Evolutionary conservation across 2,797 vertebrate genomes (phyloP).

Genomic region (Micromesistius poutassou): DNA sequence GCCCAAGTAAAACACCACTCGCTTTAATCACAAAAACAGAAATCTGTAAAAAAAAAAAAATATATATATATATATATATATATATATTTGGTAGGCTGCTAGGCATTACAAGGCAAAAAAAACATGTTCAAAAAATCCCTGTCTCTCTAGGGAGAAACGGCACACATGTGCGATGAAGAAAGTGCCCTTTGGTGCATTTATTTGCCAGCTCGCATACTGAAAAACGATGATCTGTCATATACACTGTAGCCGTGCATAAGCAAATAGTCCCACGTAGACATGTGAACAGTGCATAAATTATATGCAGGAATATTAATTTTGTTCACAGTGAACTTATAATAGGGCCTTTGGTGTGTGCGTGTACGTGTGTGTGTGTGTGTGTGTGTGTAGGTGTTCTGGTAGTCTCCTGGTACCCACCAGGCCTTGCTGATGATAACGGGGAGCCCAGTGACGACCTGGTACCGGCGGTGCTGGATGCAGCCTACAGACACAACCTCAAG

Average conservation of each 20-base stretch:
- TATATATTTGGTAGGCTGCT: not conserved
- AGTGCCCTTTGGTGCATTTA: slow-evolving; percentile 44
- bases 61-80: too few relatives aligned
- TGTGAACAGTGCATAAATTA: slow-evolving; percentile 20
- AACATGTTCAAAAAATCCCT: slow-evolving; percentile 40
- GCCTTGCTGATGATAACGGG: slow-evolving; percentile 81
- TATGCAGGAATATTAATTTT: not conserved
- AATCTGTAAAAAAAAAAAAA: not conserved
- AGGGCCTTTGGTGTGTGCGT: not conserved
- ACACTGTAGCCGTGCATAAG: slow-evolving; percentile 16
- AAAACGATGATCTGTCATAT: slow-evolving; percentile 50
- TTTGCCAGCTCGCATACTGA: slow-evolving; percentile 42
- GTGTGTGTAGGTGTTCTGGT: slow-evolving; percentile 79
- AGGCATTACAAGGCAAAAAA: not conserved
- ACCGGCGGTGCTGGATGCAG: slow-evolving; percentile 80
- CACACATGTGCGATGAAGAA: slow-evolving; percentile 40
- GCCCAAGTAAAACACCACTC: not conserved
- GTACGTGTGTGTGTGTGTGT: not conserved
- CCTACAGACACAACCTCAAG: slow-evolving; percentile 86
- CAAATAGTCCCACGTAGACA: slow-evolving; percentile 30
- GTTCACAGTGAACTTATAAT: not conserved
- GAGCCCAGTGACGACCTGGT: slow-evolving; percentile 85
- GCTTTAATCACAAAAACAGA: not conserved
- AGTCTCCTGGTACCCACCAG: slow-evolving; percentile 85
- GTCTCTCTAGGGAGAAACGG: slow-evolving; percentile 22